phyloP scores from a whole-genome alignment of 2,888 invertebrate species.

The Eristalis intricaria region DNA sequence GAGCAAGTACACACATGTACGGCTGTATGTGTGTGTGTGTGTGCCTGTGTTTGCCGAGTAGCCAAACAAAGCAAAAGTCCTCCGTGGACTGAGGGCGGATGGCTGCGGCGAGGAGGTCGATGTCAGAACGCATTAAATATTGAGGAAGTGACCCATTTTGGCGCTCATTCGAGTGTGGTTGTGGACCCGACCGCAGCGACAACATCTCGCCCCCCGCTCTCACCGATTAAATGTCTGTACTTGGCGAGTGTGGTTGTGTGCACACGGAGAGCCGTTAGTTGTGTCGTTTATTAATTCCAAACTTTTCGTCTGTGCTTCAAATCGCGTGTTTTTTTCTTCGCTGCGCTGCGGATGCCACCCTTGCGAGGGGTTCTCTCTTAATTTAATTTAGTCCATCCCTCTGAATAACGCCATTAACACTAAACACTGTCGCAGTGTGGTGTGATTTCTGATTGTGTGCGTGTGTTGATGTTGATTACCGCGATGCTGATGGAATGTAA shows the following conservation, averaged over 20 bases:
- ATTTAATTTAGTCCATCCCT: conserved; percentile 38
- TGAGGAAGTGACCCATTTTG: conserved; percentile 52
- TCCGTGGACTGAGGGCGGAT: neutral
- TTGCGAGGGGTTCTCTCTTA: conserved; percentile 18
- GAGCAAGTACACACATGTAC: conserved; percentile 30
- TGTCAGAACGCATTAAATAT: conserved; percentile 45
- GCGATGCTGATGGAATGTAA: neutral
- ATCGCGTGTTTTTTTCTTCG: neutral
- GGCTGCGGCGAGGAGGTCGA: neutral
- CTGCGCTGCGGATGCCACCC: neutral
- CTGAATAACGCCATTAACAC: conserved; percentile 22
- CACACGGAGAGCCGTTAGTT: too few species aligned
- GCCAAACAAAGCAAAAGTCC: conserved; percentile 18
- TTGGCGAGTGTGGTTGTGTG: neutral
- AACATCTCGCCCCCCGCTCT: neutral
- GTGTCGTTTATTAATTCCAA: too few species aligned
- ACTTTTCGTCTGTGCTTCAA: conserved; percentile 5
- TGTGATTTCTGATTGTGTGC: neutral
- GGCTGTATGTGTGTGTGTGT: too few species aligned
- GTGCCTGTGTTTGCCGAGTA: neutral
- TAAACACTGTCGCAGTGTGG: neutral
- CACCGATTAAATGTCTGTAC: neutral
- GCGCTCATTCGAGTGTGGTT: conserved; percentile 14
- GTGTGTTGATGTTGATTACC: neutral
- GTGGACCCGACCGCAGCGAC: conserved; percentile 30